Evolutionary conservation across 2,113 vertebrate species (phyloP), one percentile per base, ranked within the genome.

Genomic region (Uria aalge): DNA sequence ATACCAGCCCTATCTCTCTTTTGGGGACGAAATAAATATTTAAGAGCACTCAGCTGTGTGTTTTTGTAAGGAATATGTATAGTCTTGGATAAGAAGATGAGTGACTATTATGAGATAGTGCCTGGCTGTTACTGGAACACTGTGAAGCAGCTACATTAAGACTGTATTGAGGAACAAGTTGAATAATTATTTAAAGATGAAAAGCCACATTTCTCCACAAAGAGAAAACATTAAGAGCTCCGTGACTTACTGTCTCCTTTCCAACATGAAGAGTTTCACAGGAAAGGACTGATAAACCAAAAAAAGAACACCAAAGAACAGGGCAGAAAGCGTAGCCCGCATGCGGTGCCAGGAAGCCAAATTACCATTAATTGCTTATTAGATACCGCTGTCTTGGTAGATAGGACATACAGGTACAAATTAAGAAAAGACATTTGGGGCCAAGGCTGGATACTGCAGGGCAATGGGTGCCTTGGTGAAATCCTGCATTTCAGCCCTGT

Each of bases 161-260:
- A 30, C 56, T 92, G 29, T 57, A 55, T 81, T 73, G 83, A 94
- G 75, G 55, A 85, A 59, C 24, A 81, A 90, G 75, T 60, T 68
- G 87, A 93, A 86, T 90, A 92, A 92, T 93, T 89, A 53, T 77
- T 87, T 74, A 53, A 92, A 90, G 86, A 94, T 87, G 5, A 94
- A 92, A 96, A 59, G 30, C 5, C 83, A 52, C 40, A 40, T 94
- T 96, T 96, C 67, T 91, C 48, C 53, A 82, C 24, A 38, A 85
- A 59, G 23, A 78, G 38, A 88, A 79, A 81, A 75, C 5, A 18
- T 68, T 79, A 40, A 59, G 38, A 76, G 66, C 45, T 82, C n/a
- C 69, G 18, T 87, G 71, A 26, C 30, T 75, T 82, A 40, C 26
- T 79, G 14, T 40, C 57, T 94, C 30, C 52, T 90, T 85, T 80